Conservation (phyloP, 2,113 vertebrate species). For the Paramormyrops kingsleyae region DNA sequence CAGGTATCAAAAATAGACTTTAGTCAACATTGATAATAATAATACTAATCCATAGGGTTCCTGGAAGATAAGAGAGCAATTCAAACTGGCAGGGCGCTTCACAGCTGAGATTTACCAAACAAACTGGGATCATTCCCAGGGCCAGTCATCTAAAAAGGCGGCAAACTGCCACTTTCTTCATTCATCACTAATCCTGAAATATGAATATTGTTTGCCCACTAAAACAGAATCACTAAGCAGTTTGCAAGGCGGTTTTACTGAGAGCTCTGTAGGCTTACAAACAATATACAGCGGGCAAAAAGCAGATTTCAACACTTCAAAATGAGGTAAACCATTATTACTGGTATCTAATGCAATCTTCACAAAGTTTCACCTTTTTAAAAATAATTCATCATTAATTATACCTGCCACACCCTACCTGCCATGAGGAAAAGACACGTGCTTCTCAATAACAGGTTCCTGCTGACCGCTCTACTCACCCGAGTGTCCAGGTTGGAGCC, state of each 20-base stretch:
- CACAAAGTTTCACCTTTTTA: neutral
- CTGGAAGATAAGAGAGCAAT: neutral
- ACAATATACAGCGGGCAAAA: neutral
- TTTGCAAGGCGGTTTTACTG: neutral
- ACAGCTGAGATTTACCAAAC: neutral
- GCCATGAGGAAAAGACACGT: neutral
- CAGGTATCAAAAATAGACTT: neutral
- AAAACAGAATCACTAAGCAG: neutral
- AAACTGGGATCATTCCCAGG: neutral
- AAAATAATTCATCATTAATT: neutral
- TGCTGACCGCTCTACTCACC: conserved; percentile 37
- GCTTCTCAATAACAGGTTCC: neutral
- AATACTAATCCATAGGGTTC: neutral
- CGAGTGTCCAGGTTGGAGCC: conserved; percentile 49
- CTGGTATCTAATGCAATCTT: neutral
- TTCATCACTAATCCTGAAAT: neutral
- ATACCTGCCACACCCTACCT: neutral
- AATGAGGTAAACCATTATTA: neutral
- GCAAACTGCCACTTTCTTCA: neutral
- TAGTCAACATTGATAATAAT: neutral
- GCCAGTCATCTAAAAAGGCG: neutral
- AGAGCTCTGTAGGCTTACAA: neutral
- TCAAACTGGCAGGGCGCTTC: neutral
- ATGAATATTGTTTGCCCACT: neutral
- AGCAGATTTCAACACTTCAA: neutral